Evolutionary conservation across 2,113 vertebrate genomes (phyloP), one percentile per base, ranked within the genome.

Genomic region (Zingel zingel): DNA sequence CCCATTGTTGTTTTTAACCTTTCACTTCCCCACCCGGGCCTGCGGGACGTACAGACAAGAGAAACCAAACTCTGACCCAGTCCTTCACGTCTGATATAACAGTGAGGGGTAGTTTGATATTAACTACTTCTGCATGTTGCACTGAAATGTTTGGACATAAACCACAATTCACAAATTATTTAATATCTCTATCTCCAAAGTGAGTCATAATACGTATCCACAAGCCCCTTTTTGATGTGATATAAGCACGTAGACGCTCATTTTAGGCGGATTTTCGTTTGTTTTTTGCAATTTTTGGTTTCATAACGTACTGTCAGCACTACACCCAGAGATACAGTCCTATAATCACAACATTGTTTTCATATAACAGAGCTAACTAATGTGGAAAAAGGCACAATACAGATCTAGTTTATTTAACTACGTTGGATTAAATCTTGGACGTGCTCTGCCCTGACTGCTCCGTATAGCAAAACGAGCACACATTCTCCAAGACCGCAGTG

Each of bases 31-130:
- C 89, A 76, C 91, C 86, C 85, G 54, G 47, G 16, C 21, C 1
- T 0, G 2, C 81, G 82, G n/a, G 0, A 74, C 72, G 74, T n/a
- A 0, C 1, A 8, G 4, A 3, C 1, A 0, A 0, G 0, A 0
- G 0, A 30, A 79, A 78, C 27, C 65, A 71, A 23, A 18, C 80
- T 50, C 69, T 0, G 5, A 6, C 1, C 4, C 33, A 1, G 5
- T 11, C 36, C 19, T 16, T 5, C 3, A 0, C 1, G 0, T 3
- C 4, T 8, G 10, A 18, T 21, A 6, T 25, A 47, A n/a, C 6
- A 3, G 0, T 0, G 0, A 48, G 16, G 50, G 56, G 82, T 59
- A 1, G 71, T 59, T 89, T 30, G 75, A 79, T 84, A 10, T 81
- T 0, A 0, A 1, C 10, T 1, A 19, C 1, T 45, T 0, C 19